phyloP scores from a whole-genome alignment of 2,113 vertebrate species.

The Trachemys scripta region DNA sequence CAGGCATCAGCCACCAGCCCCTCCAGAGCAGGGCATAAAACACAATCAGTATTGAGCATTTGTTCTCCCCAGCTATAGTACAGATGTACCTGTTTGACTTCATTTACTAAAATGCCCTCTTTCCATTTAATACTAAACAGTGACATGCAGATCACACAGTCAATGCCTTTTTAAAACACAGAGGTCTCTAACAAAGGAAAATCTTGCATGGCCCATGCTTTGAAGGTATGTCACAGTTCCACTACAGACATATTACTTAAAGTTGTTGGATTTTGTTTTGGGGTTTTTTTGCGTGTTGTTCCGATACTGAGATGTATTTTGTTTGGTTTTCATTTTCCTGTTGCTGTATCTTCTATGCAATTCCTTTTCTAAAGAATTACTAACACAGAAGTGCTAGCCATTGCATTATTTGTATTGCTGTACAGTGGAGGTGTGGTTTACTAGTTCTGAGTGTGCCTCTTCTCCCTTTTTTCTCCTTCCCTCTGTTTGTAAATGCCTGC shows the following conservation, averaged over 20 bases:
- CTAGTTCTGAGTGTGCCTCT: conserved; percentile 88
- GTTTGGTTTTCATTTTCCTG: conserved; percentile 80
- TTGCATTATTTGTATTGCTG: conserved; percentile 82
- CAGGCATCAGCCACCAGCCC: neutral
- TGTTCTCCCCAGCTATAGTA: neutral
- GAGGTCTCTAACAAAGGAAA: neutral
- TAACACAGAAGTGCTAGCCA: conserved; percentile 84
- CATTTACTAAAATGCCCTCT: neutral
- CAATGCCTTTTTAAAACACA: conserved; percentile 21
- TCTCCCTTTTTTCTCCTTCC: conserved; percentile 75
- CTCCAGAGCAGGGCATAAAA: neutral
- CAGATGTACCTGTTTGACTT: neutral
- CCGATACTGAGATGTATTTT: conserved; percentile 64
- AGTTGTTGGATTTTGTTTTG: neutral
- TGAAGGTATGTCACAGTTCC: conserved; percentile 47
- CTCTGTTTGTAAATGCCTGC: conserved; percentile 90
- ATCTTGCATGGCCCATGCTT: rapidly evolving
- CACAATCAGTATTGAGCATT: neutral
- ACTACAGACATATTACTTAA: conserved; percentile 72
- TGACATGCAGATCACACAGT: neutral
- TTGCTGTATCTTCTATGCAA: conserved; percentile 98
- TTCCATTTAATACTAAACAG: neutral
- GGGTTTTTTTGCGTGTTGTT: conserved; percentile 74
- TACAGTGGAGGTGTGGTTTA: conserved; percentile 83
- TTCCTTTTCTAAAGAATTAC: conserved; percentile 86